Conservation (phyloP, 2,888 invertebrate species). For the Prosapia bicincta region DNA sequence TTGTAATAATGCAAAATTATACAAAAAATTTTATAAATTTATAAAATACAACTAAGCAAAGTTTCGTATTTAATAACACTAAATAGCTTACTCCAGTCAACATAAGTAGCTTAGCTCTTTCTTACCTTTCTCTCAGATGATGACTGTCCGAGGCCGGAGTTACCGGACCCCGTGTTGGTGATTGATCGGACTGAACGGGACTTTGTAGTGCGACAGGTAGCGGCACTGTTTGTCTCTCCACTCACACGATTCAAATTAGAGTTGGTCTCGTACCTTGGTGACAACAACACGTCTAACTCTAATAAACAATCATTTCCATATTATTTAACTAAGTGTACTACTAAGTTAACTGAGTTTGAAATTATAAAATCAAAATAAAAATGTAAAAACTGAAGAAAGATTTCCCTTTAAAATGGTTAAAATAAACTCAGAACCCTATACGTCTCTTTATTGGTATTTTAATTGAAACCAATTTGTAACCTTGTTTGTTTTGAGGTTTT, state of each 20-base stretch:
- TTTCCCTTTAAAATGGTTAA: no score
- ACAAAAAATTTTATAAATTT: no score
- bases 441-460: no score
- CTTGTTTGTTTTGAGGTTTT: no score
- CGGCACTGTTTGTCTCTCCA: background rate
- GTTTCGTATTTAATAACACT: no score
- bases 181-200: conserved; percentile 20
- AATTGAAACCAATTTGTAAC: no score
- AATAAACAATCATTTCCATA: background rate
- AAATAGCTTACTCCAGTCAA: no score
- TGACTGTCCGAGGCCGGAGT: conserved; percentile 38
- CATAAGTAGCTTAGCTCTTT: no score
- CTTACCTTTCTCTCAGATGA: conserved; percentile 33
- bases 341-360: background rate
- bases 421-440: no score
- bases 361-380: background rate
- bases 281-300: background rate
- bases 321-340: background rate
- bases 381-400: background rate
- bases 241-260: background rate
- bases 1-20: no score
- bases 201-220: background rate
- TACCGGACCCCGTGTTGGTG: conserved; percentile 38
- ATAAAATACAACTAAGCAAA: no score
- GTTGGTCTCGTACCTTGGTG: background rate